Percentiles rank a stretch among this genome's conserved stretches.
phyloP scores from a whole-genome alignment of 1,140 invertebrate genomes.

The Cydia splendana region DNA sequence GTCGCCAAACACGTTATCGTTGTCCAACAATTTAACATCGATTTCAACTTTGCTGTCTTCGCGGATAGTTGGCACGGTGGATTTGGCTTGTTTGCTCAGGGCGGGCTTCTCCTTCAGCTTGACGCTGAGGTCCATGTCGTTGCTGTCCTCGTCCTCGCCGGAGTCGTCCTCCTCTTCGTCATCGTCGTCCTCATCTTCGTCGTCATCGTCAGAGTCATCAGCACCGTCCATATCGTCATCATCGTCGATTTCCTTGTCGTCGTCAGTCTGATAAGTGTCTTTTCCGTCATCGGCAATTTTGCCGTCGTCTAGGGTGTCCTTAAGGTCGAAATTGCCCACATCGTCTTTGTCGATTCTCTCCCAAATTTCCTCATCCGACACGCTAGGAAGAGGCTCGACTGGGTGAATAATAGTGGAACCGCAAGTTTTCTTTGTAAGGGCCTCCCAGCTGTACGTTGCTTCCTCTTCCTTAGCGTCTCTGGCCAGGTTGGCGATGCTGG shows the following conservation, averaged over 20 bases:
- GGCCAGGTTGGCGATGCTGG: slow-evolving; percentile 74
- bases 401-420: slow-evolving; percentile 55
- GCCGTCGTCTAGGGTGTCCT: slow-evolving; percentile 69
- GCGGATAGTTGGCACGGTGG: slow-evolving; percentile 50
- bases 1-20: slow-evolving; percentile 62
- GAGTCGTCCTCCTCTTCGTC: slow-evolving; percentile 57
- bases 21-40: slow-evolving; percentile 64
- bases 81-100: slow-evolving; percentile 39
- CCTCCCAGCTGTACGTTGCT: slow-evolving; percentile 68
- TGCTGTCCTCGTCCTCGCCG: slow-evolving; percentile 53
- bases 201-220: slow-evolving; percentile 50
- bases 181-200: slow-evolving; percentile 46
- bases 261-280: slow-evolving; percentile 41
- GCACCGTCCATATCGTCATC: slow-evolving; percentile 56
- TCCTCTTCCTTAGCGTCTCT: slow-evolving; percentile 66
- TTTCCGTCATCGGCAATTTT: slow-evolving; percentile 66
- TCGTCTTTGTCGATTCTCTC: slow-evolving; percentile 78
- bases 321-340: slow-evolving; percentile 66
- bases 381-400: slow-evolving; percentile 59
- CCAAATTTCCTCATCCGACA: slow-evolving; percentile 77
- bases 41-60: slow-evolving; percentile 71
- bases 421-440: slow-evolving; percentile 70
- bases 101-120: slow-evolving; percentile 62
- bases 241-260: slow-evolving; percentile 35
- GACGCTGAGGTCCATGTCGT: slow-evolving; percentile 67